These are phyloP conservation scores for Leptatherina wallacei DNA, from an alignment of 2,797 vertebrate species.

Conservation along the genomic window DNA sequence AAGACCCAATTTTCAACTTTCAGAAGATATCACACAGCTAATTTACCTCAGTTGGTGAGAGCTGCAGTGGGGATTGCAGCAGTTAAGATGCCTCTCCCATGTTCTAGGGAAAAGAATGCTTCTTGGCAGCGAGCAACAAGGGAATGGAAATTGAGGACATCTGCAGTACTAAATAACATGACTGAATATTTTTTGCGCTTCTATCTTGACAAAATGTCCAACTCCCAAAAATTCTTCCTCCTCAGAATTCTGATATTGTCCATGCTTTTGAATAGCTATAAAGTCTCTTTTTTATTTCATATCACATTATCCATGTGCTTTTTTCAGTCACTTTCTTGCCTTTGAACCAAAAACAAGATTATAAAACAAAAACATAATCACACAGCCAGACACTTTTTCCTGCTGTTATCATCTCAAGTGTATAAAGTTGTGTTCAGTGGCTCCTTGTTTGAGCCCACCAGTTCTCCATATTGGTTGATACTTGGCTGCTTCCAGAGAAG, in stretches of 20 bases:
- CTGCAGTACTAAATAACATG: slow-evolving; percentile 42
- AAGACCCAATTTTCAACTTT: slow-evolving; percentile 29
- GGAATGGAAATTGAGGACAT: slow-evolving; percentile 60
- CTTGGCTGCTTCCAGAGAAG: background rate
- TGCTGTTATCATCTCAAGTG: background rate
- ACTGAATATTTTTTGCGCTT: slow-evolving; percentile 39
- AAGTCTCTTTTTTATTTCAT: background rate
- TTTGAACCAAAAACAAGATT: slow-evolving; percentile 6
- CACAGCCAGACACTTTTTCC: background rate
- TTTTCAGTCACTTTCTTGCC: background rate
- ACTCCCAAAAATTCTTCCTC: background rate
- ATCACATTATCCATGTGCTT: background rate
- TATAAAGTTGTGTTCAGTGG: background rate
- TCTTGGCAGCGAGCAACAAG: slow-evolving; percentile 35
- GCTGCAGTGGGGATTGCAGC: slow-evolving; percentile 31
- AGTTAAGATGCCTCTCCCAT: slow-evolving; percentile 42
- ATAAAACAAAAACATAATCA: background rate
- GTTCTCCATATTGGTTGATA: slow-evolving; percentile 7
- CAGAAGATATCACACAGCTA: slow-evolving; percentile 41
- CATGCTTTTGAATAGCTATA: slow-evolving; percentile 2
- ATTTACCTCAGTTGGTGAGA: slow-evolving; percentile 55
- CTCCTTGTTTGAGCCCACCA: slow-evolving; percentile 5
- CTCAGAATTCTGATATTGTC: slow-evolving; percentile 9
- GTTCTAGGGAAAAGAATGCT: slow-evolving; percentile 45
- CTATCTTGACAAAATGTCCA: slow-evolving; percentile 26